A percentile compares a stretch with the other conserved stretches of the same genome.
Conservation (phyloP, 2,113 vertebrate species). For the Corythoichthys intestinalis region DNA sequence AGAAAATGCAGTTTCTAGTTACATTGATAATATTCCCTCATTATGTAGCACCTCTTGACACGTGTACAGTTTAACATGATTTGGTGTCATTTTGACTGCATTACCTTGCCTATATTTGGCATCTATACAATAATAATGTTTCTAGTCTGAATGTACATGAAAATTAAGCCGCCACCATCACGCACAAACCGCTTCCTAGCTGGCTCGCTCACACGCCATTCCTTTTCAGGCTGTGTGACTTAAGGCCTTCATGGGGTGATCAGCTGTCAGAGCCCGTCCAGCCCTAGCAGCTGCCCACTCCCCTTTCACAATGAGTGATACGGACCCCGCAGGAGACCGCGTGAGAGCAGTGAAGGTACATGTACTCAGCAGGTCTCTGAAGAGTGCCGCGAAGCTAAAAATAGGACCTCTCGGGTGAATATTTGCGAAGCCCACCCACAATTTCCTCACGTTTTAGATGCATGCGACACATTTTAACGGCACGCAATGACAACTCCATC, state of each 20-base stretch:
- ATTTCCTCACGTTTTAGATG: constrained; percentile 1
- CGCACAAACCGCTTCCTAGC: constrained; percentile 10
- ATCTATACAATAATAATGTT: not conserved
- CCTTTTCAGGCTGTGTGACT: constrained; percentile 56
- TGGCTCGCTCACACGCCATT: constrained; percentile 18
- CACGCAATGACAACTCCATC: not conserved
- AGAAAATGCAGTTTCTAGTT: not conserved
- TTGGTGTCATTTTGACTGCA: not conserved
- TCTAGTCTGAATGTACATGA: not conserved
- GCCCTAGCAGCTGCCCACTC: constrained; percentile 55
- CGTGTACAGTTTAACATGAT: not conserved
- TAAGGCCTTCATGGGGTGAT: constrained; percentile 54
- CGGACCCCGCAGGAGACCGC: constrained; percentile 16
- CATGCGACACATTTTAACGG: not conserved
- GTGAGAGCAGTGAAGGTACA: constrained; percentile 17
- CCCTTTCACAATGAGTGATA: constrained; percentile 53
- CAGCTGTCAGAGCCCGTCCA: constrained; percentile 60
- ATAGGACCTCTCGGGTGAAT: constrained; percentile 20
- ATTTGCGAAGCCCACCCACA: constrained; percentile 23
- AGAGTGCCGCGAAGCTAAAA: constrained; percentile 33
- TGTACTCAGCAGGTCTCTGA: constrained; percentile 19
- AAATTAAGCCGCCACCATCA: not conserved
- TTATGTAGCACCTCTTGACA: not conserved
- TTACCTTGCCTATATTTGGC: not conserved
- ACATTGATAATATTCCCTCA: not conserved